A percentile compares a stretch with the other conserved stretches of the same genome.
phyloP scores from a whole-genome alignment of 2,888 invertebrate species.

The Clepsis dumicolana region DNA sequence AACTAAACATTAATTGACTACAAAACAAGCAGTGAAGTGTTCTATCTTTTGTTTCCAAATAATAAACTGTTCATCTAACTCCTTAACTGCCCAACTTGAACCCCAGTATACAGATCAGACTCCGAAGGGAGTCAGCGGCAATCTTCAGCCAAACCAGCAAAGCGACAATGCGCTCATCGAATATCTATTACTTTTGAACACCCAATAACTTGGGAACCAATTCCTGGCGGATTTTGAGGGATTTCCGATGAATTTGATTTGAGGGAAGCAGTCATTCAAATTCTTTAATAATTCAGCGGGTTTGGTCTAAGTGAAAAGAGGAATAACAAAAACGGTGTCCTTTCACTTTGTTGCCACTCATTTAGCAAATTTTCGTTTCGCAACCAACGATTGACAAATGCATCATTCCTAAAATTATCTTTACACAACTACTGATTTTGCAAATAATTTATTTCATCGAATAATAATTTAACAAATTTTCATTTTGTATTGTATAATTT shows the following conservation, averaged over 20 bases:
- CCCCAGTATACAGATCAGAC: neutral
- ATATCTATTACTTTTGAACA: constrained; percentile 41
- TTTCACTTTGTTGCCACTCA: too few species aligned
- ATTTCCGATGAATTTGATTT: constrained; percentile 61
- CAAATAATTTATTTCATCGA: too few species aligned
- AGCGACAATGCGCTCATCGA: constrained; percentile 39
- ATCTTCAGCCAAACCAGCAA: constrained; percentile 5
- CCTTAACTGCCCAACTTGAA: neutral
- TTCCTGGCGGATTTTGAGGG: constrained; percentile 59
- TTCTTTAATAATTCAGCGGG: constrained; percentile 60
- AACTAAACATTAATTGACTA: neutral
- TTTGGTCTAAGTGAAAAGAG: constrained; percentile 37
- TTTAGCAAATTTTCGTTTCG: too few species aligned
- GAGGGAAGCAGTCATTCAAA: constrained; percentile 62
- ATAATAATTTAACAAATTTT: too few species aligned
- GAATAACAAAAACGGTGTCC: too few species aligned
- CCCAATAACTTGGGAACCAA: constrained; percentile 55
- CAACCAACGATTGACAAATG: too few species aligned
- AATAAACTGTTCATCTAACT: constrained; percentile 22
- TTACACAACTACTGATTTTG: too few species aligned
- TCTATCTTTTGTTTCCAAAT: constrained; percentile 38
- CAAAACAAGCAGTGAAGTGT: constrained; percentile 3
- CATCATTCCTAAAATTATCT: too few species aligned
- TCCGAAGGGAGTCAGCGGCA: constrained; percentile 15
- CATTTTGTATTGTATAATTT: too few species aligned